Conservation (phyloP, 2,113 vertebrate genomes). For the Rostratula benghalensis region DNA sequence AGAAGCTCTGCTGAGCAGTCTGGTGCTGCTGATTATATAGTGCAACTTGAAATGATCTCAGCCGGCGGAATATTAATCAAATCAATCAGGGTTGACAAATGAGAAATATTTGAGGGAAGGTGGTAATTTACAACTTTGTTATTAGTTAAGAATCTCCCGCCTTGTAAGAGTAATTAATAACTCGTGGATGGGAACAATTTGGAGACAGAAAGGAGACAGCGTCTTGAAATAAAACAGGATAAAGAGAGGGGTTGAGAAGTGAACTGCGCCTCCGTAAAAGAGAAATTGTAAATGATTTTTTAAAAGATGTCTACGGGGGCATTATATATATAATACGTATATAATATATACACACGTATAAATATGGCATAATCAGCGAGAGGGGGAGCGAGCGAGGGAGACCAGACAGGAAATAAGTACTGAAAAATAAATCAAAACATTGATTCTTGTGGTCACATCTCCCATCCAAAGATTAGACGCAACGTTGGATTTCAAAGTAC, state of each 20-base stretch:
- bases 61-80: conserved; percentile 74
- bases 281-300: conserved; percentile 58
- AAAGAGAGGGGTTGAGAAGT: conserved; percentile 42
- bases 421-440: conserved; percentile 69
- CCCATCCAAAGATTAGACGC: conserved; percentile 32
- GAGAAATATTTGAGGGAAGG: conserved; percentile 78
- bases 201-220: conserved; percentile 49
- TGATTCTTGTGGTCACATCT: conserved; percentile 57
- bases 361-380: conserved; percentile 9
- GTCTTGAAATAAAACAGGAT: conserved; percentile 53
- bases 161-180: conserved; percentile 83
- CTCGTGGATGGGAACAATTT: conserved; percentile 67
- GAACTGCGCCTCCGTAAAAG: conserved; percentile 21
- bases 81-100: conserved; percentile 81
- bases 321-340: conserved; percentile 21
- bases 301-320: neutral
- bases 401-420: conserved; percentile 59
- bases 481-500: conserved; percentile 63
- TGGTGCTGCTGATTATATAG: conserved; percentile 40
- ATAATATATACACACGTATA: conserved; percentile 11
- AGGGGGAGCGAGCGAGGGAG: neutral
- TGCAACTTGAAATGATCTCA: conserved; percentile 69
- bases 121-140: conserved; percentile 83
- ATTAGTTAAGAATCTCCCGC: conserved; percentile 80
- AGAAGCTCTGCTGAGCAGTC: conserved; percentile 15